Base-by-base conservation (phyloP, 2,797 vertebrate genomes). In the Poecile montanus region DNA sequence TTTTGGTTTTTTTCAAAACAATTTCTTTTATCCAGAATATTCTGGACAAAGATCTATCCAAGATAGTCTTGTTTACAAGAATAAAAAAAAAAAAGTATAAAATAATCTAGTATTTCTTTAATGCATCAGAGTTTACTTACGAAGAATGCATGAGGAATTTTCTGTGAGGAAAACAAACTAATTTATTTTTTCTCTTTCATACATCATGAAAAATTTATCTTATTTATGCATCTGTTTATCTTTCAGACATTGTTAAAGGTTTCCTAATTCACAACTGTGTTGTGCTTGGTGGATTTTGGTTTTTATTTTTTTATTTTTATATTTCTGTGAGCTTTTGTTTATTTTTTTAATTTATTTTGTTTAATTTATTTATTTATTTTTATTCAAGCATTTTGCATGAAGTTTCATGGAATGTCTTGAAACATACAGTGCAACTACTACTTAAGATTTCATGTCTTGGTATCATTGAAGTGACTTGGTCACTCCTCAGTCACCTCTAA, bases 351-450 rank as follows among this genome's bases (percentile, higher is more conserved):
- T n/a, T 18, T 26, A 20, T 32, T 36, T 36, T 36, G 36, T 36
- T 36, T 36, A 36, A 36, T 36, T 36, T 36, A 36, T 36, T 36
- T 36, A 36, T 36, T 36, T 36, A 36, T 36, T 36, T 36, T 36
- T 36, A 36, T 36, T 36, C 7, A 66, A 58, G 4, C 2, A 30
- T 68, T 63, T 70, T 80, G 25, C 47, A 54, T 47, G 16, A 83
- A 34, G 14, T 7, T 91, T 20, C 19, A 68, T 44, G 7, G 60
- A 65, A 45, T 7, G 6, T 34, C 19, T 68, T 78, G 42, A 25
- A 72, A 48, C 1, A 1, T 17, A 30, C 0, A 1, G 9, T 65
- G 19, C 8, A 78, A 36, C 11, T 40, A 11, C 26, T 47, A 10
- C 14, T 34, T 56, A 12, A 42, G 36, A 48, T 63, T 80, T 80